A percentile compares a stretch with the other conserved stretches of the same genome.
Evolutionary conservation across 2,888 invertebrate species (phyloP).

Genomic region (Drymonia ruficornis): DNA sequence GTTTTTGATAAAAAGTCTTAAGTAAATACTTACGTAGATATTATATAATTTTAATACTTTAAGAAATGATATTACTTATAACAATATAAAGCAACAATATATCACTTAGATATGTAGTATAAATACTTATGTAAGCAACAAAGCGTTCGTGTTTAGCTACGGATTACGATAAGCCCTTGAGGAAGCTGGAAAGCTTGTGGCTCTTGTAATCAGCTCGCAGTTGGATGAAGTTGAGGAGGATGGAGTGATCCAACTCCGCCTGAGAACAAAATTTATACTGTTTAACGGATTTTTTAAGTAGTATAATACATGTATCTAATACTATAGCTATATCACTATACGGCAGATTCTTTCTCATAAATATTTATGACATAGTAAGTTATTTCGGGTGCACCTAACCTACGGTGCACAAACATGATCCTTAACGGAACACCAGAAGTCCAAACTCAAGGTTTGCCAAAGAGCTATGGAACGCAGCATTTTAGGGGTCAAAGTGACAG

Average conservation of each 20-base stretch:
- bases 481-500: too few species aligned
- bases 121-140: conserved; percentile 20
- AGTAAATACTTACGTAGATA: conserved; percentile 13
- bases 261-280: conserved; percentile 64
- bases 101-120: conserved; percentile 27
- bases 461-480: too few species aligned
- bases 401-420: too few species aligned
- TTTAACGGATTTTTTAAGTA: neutral
- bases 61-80: conserved; percentile 29
- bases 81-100: conserved; percentile 49
- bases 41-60: conserved; percentile 24
- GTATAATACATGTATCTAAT: too few species aligned
- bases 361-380: too few species aligned
- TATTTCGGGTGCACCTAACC: too few species aligned
- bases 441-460: too few species aligned
- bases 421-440: too few species aligned
- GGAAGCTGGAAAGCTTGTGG: conserved; percentile 89
- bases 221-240: conserved; percentile 96
- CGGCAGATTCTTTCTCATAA: too few species aligned
- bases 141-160: conserved; percentile 11
- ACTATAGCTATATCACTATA: too few species aligned
- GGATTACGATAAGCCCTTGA: conserved; percentile 81
- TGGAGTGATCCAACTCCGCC: conserved; percentile 95
- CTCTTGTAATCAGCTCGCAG: conserved; percentile 97
- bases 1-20: too few species aligned